These are phyloP conservation scores for Adineta ricciae DNA, from an alignment of 2,888 invertebrate species.

Conservation along the genomic window DNA sequence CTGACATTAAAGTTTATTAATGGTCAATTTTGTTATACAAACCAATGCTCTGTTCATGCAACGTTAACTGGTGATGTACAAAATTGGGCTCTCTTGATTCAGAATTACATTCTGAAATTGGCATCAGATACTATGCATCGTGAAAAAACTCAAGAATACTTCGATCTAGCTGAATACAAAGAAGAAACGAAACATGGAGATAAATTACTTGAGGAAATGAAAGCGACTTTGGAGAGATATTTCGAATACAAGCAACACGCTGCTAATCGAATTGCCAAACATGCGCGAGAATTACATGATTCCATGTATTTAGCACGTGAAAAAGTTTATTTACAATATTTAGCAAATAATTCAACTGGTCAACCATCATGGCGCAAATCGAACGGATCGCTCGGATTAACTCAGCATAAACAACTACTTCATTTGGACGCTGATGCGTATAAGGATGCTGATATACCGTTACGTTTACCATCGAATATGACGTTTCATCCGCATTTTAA, in stretches of 20 bases:
- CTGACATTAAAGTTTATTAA: not conserved
- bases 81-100: conserved; percentile 50
- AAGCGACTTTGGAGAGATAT: conserved; percentile 43
- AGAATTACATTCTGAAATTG: conserved; percentile 50
- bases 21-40: conserved; percentile 1
- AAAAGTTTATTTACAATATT: conserved; percentile 37
- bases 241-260: conserved; percentile 46
- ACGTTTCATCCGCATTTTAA: conserved; percentile 42
- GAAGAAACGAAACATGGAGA: conserved; percentile 46
- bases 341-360: conserved; percentile 38
- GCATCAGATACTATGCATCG: conserved; percentile 49
- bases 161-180: conserved; percentile 47
- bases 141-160: conserved; percentile 46
- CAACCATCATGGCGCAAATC: not conserved
- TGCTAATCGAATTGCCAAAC: conserved; percentile 40
- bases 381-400: not conserved
- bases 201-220: conserved; percentile 44
- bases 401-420: not conserved
- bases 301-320: not conserved
- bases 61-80: conserved; percentile 48
- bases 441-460: conserved; percentile 48
- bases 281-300: not conserved
- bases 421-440: conserved; percentile 36
- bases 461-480: conserved; percentile 35
- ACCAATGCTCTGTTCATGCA: conserved; percentile 21